Percentiles rank a stretch among this genome's conserved stretches.
phyloP scores from a whole-genome alignment of 2,888 invertebrate genomes.

The Drosophila multiciliata region DNA sequence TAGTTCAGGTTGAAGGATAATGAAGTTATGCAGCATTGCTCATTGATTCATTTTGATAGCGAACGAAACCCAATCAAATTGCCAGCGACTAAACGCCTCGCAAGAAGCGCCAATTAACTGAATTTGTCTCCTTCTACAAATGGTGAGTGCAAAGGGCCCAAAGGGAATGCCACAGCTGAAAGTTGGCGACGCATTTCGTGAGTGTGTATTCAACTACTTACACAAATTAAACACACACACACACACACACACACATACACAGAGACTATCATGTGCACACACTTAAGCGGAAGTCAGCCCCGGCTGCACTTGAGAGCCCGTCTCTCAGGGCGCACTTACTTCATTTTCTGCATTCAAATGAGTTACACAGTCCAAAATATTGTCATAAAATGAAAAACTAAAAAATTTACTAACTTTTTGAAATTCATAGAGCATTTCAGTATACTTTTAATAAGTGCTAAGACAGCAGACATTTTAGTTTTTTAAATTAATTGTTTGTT shows the following conservation, averaged over 20 bases:
- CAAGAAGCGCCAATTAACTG: conserved; percentile 51
- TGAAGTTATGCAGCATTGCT: conserved; percentile 70
- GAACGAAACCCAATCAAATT: conserved; percentile 40
- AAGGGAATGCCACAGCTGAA: conserved; percentile 21
- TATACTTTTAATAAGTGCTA: neutral
- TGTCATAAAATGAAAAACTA: neutral
- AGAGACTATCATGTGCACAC: conserved; percentile 51
- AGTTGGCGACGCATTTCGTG: conserved; percentile 12
- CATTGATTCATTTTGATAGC: conserved; percentile 68
- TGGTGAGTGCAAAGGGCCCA: conserved; percentile 25
- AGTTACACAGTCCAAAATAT: neutral
- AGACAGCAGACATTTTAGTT: neutral
- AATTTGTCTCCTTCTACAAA: conserved; percentile 10
- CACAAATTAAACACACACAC: conserved; percentile 68
- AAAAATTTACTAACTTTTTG: neutral
- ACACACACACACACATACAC: neutral
- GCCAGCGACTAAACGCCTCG: conserved; percentile 13
- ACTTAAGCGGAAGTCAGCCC: conserved; percentile 59
- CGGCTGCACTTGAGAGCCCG: conserved; percentile 44
- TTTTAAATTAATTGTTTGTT: neutral
- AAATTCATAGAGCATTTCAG: neutral
- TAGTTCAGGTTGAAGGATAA: conserved; percentile 27
- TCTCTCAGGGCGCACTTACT: conserved; percentile 9
- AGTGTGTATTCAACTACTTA: conserved; percentile 48
- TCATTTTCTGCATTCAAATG: neutral